These are phyloP conservation scores for Netelia fuscicornis DNA, from an alignment of 2,888 invertebrate genomes.

Conservation along the genomic window DNA sequence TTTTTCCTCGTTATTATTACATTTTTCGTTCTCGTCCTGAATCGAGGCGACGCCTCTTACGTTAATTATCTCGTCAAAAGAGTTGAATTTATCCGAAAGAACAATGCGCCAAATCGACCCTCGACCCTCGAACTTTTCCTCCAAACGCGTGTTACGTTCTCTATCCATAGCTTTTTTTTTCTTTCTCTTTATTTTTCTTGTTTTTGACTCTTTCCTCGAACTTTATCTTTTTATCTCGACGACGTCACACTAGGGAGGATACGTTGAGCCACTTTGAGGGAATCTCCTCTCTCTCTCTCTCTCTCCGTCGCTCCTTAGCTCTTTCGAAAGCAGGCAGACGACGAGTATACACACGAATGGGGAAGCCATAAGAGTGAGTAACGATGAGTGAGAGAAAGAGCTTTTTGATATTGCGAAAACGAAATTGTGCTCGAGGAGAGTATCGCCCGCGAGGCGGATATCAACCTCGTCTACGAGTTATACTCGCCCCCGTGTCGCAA, in stretches of 20 bases:
- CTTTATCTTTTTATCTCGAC: slow-evolving; percentile 23
- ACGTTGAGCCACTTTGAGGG: slow-evolving; percentile 48
- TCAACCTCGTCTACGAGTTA: neutral
- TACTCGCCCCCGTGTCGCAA: neutral
- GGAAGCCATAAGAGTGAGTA: neutral
- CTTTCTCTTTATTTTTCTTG: neutral
- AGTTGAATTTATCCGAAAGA: neutral
- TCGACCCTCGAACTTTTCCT: slow-evolving; percentile 11
- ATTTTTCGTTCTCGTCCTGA: too few species aligned
- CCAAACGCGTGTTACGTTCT: slow-evolving; percentile 6
- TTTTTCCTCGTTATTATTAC: neutral
- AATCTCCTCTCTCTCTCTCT: slow-evolving; percentile 41
- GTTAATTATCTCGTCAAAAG: neutral
- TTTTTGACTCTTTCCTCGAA: slow-evolving; percentile 12
- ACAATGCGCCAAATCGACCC: neutral
- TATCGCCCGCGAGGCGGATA: neutral
- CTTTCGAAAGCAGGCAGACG: neutral
- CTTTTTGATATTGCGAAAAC: slow-evolving; percentile 55
- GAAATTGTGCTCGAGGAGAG: slow-evolving; percentile 45
- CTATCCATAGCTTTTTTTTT: neutral
- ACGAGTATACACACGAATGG: neutral
- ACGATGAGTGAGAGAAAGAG: slow-evolving; percentile 24
- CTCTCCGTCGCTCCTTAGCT: neutral
- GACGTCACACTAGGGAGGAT: slow-evolving; percentile 16
- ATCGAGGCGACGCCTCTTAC: neutral